Percentiles rank a stretch among this genome's conserved stretches.
Conservation (phyloP, 2,888 invertebrate genomes). For the Patella pellucida region DNA sequence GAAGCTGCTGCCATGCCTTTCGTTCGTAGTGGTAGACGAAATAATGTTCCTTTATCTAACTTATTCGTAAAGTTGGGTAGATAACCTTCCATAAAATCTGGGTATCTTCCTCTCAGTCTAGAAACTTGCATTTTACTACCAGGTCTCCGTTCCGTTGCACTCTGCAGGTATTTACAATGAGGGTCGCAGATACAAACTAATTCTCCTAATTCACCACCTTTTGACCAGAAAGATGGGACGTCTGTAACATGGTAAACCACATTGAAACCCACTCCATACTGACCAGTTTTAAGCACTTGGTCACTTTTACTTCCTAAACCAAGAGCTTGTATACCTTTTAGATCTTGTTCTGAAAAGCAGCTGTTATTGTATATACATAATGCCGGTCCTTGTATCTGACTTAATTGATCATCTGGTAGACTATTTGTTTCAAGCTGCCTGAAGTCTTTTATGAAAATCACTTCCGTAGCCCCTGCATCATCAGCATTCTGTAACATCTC, state of each 20-base stretch:
- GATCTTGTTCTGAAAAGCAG: conserved; percentile 45
- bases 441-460: conserved; percentile 62
- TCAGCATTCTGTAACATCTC: conserved; percentile 67
- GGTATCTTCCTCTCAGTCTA: not conserved
- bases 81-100: conserved; percentile 24
- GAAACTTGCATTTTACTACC: conserved; percentile 30
- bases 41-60: conserved; percentile 42
- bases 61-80: conserved; percentile 9
- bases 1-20: conserved; percentile 46
- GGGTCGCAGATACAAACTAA: conserved; percentile 64
- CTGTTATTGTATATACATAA: conserved; percentile 54
- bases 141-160: conserved; percentile 31
- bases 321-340: conserved; percentile 50
- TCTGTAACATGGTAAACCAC: conserved; percentile 59
- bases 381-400: conserved; percentile 53
- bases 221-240: conserved; percentile 53
- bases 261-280: conserved; percentile 61
- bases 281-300: conserved; percentile 52
- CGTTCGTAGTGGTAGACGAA: conserved; percentile 52
- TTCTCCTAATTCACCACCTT: conserved; percentile 44
- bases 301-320: conserved; percentile 52
- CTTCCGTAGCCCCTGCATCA: conserved; percentile 62
- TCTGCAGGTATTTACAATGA: conserved; percentile 53
- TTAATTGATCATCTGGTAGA: conserved; percentile 23
- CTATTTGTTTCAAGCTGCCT: conserved; percentile 37